Percentiles rank a stretch among this genome's conserved stretches.
These are phyloP conservation scores for Datnioides undecimradiatus DNA, from an alignment of 2,113 vertebrate species.

Conservation along the genomic window DNA sequence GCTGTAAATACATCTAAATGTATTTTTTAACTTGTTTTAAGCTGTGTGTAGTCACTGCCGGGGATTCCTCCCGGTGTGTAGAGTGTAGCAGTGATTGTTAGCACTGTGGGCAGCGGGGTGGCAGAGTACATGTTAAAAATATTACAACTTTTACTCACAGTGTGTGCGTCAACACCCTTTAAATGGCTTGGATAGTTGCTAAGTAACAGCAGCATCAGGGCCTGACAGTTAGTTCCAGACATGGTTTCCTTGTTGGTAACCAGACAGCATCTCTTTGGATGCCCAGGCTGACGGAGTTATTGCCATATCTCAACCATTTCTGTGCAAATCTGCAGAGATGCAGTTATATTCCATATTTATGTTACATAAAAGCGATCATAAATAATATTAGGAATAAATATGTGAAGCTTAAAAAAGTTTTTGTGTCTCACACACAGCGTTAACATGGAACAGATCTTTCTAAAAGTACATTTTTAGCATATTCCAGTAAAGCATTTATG, in stretches of 20 bases:
- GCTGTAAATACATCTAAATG: neutral
- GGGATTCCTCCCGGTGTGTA: neutral
- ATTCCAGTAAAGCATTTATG: no score
- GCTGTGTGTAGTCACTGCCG: neutral
- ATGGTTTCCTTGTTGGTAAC: neutral
- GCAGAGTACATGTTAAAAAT: neutral
- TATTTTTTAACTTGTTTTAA: neutral
- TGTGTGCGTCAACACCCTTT: neutral
- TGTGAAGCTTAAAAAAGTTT: no score
- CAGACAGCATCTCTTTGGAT: neutral
- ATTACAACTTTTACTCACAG: neutral
- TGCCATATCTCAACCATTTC: neutral
- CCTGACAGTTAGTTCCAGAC: neutral
- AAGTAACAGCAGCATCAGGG: neutral
- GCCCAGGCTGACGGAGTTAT: neutral
- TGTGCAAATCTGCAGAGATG: neutral
- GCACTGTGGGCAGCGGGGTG: neutral
- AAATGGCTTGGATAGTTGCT: constrained; percentile 8
- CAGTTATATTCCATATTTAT: neutral
- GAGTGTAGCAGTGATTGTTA: neutral
- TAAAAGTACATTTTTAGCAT: neutral
- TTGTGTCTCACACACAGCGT: neutral
- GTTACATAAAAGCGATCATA: neutral
- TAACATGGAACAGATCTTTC: neutral
- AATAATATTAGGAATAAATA: neutral